Conservation (phyloP, 2,888 invertebrate genomes). For the Thereva unica region DNA sequence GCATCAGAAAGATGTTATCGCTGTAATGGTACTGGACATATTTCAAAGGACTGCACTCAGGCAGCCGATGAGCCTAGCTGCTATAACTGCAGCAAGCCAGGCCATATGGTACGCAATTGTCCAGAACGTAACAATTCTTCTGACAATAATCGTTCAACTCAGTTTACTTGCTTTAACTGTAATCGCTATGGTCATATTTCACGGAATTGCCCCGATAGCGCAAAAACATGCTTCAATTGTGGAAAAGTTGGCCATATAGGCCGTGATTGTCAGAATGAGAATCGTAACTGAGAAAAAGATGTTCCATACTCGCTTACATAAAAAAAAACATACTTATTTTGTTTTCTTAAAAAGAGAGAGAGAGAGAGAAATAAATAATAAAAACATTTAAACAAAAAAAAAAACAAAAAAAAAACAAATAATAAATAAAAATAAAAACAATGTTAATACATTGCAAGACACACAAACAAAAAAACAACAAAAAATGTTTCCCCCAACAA, state of each 20-base stretch:
- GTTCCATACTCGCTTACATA: constrained; percentile 9
- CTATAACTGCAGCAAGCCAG: constrained; percentile 85
- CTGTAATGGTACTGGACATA: constrained; percentile 75
- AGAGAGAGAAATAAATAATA: constrained; percentile 22
- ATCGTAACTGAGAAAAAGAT: constrained; percentile 55
- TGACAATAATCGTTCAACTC: constrained; percentile 52
- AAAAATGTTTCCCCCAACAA: neutral
- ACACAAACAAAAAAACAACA: constrained; percentile 27
- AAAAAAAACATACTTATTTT: neutral
- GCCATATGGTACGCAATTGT: constrained; percentile 90
- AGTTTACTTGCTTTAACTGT: constrained; percentile 87
- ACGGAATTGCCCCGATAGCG: constrained; percentile 79
- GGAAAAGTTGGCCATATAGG: constrained; percentile 89
- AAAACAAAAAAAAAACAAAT: constrained; percentile 27
- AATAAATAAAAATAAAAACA: constrained; percentile 37
- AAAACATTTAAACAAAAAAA: too few species aligned
- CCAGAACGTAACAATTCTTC: constrained; percentile 60
- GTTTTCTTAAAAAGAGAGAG: constrained; percentile 19
- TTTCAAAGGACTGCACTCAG: constrained; percentile 90
- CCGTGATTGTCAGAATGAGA: constrained; percentile 81
- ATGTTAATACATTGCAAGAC: constrained; percentile 38
- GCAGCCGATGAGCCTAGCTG: constrained; percentile 77
- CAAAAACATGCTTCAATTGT: constrained; percentile 90
- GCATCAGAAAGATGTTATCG: constrained; percentile 88
- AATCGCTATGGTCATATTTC: constrained; percentile 92